A percentile compares a stretch with the other conserved stretches of the same genome.
Conservation (phyloP, 2,797 vertebrate species). For the Diplodus sargus region DNA sequence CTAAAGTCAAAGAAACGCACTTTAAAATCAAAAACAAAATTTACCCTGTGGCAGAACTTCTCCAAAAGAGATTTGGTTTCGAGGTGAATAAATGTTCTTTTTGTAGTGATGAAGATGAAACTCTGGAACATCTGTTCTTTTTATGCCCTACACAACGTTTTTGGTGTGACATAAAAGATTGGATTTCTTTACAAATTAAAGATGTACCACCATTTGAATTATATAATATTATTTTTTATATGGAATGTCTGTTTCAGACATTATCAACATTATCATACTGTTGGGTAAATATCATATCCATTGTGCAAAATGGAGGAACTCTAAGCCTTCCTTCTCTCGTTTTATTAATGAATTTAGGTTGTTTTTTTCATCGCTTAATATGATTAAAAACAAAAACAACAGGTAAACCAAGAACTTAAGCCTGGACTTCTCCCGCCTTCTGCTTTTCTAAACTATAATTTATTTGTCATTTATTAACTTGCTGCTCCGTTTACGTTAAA, state of each 20-base stretch:
- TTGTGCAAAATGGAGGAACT: neutral
- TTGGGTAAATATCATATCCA: neutral
- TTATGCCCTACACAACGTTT: neutral
- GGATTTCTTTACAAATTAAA: neutral
- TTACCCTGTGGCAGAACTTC: neutral
- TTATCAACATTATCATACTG: neutral
- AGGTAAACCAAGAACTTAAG: neutral
- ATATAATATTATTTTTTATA: neutral
- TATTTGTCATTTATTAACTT: too few species aligned
- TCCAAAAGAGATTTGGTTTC: neutral
- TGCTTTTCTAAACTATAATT: neutral
- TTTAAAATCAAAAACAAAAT: neutral
- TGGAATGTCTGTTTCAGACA: neutral
- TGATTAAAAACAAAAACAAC: neutral
- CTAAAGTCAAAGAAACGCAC: neutral
- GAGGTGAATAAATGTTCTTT: neutral
- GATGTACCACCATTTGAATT: neutral
- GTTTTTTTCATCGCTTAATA: neutral
- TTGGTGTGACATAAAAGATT: constrained; percentile 1
- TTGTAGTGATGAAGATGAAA: neutral
- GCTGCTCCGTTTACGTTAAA: neutral
- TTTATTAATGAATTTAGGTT: neutral
- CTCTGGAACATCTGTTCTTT: neutral
- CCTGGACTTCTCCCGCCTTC: neutral
- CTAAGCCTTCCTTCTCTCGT: neutral